Evolutionary conservation across 2,113 vertebrate species (phyloP).

Genomic region (Nanorana parkeri): DNA sequence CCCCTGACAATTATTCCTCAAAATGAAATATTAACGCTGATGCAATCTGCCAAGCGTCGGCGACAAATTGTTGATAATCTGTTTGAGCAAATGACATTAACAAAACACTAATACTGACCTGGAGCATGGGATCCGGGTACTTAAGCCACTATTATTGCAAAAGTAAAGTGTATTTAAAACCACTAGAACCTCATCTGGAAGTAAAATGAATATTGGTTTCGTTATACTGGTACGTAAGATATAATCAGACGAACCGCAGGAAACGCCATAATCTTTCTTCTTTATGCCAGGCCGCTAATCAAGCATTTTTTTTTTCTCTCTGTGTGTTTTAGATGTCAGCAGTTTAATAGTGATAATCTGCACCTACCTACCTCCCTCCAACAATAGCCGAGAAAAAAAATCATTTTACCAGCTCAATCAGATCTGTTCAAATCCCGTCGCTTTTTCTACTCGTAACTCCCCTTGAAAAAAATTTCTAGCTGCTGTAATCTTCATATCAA

Average conservation of each 20-base stretch:
- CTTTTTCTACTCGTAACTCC: slow-evolving; percentile 40
- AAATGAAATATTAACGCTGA: slow-evolving; percentile 20
- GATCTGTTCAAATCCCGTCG: slow-evolving; percentile 42
- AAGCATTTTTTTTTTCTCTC: slow-evolving; percentile 61
- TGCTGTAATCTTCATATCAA: slow-evolving; percentile 33
- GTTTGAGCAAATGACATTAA: slow-evolving; percentile 54
- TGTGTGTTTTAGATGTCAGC: slow-evolving; percentile 52
- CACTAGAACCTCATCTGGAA: slow-evolving; percentile 51
- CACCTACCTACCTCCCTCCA: slow-evolving; percentile 44
- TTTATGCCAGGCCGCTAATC: slow-evolving; percentile 65
- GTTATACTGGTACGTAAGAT: slow-evolving; percentile 48
- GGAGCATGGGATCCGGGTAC: slow-evolving; percentile 5
- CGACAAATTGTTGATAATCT: slow-evolving; percentile 37
- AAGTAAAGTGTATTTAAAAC: slow-evolving; percentile 36
- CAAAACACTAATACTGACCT: slow-evolving; percentile 48
- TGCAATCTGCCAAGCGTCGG: background rate
- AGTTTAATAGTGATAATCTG: slow-evolving; percentile 53
- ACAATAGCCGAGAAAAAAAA: slow-evolving; percentile 45
- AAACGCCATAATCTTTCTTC: slow-evolving; percentile 53
- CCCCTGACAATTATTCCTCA: background rate
- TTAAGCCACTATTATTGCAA: slow-evolving; percentile 31
- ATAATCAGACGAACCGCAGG: slow-evolving; percentile 53
- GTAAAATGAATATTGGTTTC: slow-evolving; percentile 54
- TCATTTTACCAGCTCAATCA: background rate
- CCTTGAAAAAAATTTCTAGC: slow-evolving; percentile 46